phyloP scores from a whole-genome alignment of 2,797 vertebrate genomes.

The Protosalanx chinensis region DNA sequence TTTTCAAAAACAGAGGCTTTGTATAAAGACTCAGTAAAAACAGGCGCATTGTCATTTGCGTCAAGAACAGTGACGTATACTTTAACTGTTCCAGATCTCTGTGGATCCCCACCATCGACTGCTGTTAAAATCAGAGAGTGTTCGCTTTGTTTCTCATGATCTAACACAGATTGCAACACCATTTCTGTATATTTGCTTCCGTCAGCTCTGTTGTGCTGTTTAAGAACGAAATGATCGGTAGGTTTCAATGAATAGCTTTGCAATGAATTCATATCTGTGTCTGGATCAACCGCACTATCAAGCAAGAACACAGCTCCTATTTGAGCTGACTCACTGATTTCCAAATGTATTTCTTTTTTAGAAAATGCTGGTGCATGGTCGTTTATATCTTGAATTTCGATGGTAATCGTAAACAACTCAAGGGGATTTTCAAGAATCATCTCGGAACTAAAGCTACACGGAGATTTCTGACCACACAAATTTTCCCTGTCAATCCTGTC shows the following conservation, averaged over 20 bases:
- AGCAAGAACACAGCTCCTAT: slow-evolving; percentile 61
- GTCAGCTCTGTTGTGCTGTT: slow-evolving; percentile 51
- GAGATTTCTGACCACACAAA: slow-evolving; percentile 68
- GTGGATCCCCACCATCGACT: slow-evolving; percentile 60
- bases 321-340: slow-evolving; percentile 62
- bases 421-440: slow-evolving; percentile 67
- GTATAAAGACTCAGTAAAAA: slow-evolving; percentile 52
- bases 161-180: slow-evolving; percentile 58
- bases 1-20: slow-evolving; percentile 56
- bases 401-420: slow-evolving; percentile 61
- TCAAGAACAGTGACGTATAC: slow-evolving; percentile 61
- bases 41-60: slow-evolving; percentile 61
- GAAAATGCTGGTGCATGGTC: slow-evolving; percentile 68
- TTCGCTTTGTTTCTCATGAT: slow-evolving; percentile 57
- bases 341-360: slow-evolving; percentile 55
- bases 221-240: slow-evolving; percentile 63
- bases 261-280: slow-evolving; percentile 66
- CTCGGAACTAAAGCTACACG: slow-evolving; percentile 65
- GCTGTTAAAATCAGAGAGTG: slow-evolving; percentile 56
- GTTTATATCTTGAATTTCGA: slow-evolving; percentile 70
- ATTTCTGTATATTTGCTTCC: slow-evolving; percentile 67
- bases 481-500: slow-evolving; percentile 74
- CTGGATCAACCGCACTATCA: slow-evolving; percentile 66
- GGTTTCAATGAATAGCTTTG: slow-evolving; percentile 63
- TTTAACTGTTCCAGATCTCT: slow-evolving; percentile 57